Conservation (phyloP, 2,113 vertebrate species). For the Danionella cerebrum region DNA sequence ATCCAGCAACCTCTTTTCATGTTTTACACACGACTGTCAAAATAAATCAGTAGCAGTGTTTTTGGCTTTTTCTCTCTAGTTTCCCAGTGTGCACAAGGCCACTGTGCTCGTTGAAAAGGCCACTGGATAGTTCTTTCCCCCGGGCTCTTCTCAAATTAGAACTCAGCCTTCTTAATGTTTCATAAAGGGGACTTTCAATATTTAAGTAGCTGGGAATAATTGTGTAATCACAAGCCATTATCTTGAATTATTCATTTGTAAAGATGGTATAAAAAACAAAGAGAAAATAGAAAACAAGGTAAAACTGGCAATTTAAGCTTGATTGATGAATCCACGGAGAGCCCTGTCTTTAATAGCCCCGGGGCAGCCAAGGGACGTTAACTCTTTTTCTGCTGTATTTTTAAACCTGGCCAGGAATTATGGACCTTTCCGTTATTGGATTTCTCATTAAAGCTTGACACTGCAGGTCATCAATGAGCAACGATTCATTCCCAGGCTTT, state of each 20-base stretch:
- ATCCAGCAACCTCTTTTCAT: no score
- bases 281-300: background rate
- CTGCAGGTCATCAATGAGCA: conserved; percentile 16
- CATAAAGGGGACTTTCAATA: conserved; percentile 39
- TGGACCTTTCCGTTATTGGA: conserved; percentile 29
- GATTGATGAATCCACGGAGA: conserved; percentile 13
- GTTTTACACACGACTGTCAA: no score
- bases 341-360: background rate
- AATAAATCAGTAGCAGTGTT: no score
- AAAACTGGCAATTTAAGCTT: background rate
- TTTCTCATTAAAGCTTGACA: conserved; percentile 31
- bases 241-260: conserved; percentile 40
- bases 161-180: conserved; percentile 35
- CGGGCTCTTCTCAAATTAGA: conserved; percentile 30
- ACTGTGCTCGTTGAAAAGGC: conserved; percentile 25
- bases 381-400: conserved; percentile 9
- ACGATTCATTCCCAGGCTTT: conserved; percentile 20
- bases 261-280: background rate
- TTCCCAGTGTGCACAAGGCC: background rate
- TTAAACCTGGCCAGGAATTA: conserved; percentile 15
- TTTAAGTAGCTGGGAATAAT: conserved; percentile 42
- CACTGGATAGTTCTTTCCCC: background rate
- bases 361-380: background rate
- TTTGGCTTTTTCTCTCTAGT: no score
- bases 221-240: conserved; percentile 37